A percentile compares a stretch with the other conserved stretches of the same genome.
These are phyloP conservation scores for Trogon surrucura DNA, from an alignment of 2,113 vertebrate genomes.

Conservation along the genomic window DNA sequence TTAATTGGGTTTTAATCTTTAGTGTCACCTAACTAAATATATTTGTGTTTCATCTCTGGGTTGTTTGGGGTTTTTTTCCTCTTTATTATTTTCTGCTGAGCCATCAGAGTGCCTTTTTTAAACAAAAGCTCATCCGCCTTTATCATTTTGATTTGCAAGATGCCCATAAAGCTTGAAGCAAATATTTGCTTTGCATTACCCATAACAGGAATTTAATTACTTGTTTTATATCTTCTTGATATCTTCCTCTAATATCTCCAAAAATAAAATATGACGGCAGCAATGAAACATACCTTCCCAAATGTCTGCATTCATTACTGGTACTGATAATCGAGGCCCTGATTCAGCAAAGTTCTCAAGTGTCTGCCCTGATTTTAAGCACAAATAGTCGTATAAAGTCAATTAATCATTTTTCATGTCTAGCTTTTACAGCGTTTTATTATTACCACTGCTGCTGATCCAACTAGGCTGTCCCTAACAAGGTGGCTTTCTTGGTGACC, in stretches of 20 bases:
- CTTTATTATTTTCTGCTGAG: slow-evolving; percentile 33
- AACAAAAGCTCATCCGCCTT: slow-evolving; percentile 37
- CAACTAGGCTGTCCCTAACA: not conserved
- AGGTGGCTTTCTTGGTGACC: not conserved
- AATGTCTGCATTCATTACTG: slow-evolving; percentile 34
- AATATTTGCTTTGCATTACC: slow-evolving; percentile 50
- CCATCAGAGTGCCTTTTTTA: slow-evolving; percentile 14
- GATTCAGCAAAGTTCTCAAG: slow-evolving; percentile 27
- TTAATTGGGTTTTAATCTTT: slow-evolving; percentile 14
- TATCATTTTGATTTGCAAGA: slow-evolving; percentile 50
- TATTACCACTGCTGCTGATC: not conserved
- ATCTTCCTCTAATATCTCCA: slow-evolving; percentile 22
- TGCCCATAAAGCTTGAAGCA: slow-evolving; percentile 25
- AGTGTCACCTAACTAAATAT: slow-evolving; percentile 38
- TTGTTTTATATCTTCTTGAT: slow-evolving; percentile 2
- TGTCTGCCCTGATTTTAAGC: slow-evolving; percentile 47
- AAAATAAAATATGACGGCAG: slow-evolving; percentile 41
- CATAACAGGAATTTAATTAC: slow-evolving; percentile 49
- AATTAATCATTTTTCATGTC: slow-evolving; percentile 22
- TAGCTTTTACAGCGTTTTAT: not conserved
- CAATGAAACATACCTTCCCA: slow-evolving; percentile 34
- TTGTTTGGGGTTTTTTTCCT: not conserved
- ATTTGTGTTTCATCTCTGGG: not conserved
- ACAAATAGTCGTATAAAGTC: slow-evolving; percentile 1
- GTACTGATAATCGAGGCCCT: not conserved